phyloP scores from a whole-genome alignment of 2,888 invertebrate species.

The Agriopis marginaria region DNA sequence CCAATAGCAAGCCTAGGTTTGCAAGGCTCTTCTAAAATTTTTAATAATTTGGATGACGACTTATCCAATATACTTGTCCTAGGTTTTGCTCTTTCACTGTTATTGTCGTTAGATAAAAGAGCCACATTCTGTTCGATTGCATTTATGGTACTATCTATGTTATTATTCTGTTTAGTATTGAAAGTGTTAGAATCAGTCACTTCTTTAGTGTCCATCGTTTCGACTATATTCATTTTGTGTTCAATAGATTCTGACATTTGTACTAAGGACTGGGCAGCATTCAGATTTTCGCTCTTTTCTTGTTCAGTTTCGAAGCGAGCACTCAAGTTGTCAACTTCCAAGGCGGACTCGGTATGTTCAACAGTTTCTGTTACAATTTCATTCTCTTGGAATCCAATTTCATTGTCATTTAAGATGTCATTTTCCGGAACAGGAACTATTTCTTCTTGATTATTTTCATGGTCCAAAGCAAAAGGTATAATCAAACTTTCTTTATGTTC shows the following conservation, averaged over 20 bases:
- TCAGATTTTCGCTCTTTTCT: conserved; percentile 80
- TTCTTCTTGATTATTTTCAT: conserved; percentile 50
- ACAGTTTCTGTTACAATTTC: conserved; percentile 22
- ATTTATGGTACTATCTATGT: conserved; percentile 50
- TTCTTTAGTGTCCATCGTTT: conserved; percentile 58
- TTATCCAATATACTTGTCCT: conserved; percentile 68
- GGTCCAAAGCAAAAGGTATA: conserved; percentile 40
- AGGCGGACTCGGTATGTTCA: conserved; percentile 36
- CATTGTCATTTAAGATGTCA: conserved; percentile 32
- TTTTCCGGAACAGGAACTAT: conserved; percentile 44
- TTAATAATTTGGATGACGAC: conserved; percentile 84
- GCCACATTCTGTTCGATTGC: conserved; percentile 63
- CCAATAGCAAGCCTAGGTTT: conserved; percentile 62
- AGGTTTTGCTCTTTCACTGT: conserved; percentile 55
- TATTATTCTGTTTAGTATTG: conserved; percentile 58
- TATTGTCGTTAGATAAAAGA: conserved; percentile 60
- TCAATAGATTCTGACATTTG: conserved; percentile 82
- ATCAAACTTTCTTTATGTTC: conserved; percentile 53
- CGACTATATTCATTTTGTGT: conserved; percentile 67
- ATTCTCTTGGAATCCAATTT: conserved; percentile 24
- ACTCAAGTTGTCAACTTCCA: conserved; percentile 60
- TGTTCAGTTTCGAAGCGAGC: conserved; percentile 76
- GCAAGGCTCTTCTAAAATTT: conserved; percentile 84
- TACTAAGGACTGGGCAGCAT: conserved; percentile 81
- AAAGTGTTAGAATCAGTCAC: conserved; percentile 44